phyloP scores from a whole-genome alignment of 2,888 invertebrate genomes.

The Mongoloraphidia duomilia region DNA sequence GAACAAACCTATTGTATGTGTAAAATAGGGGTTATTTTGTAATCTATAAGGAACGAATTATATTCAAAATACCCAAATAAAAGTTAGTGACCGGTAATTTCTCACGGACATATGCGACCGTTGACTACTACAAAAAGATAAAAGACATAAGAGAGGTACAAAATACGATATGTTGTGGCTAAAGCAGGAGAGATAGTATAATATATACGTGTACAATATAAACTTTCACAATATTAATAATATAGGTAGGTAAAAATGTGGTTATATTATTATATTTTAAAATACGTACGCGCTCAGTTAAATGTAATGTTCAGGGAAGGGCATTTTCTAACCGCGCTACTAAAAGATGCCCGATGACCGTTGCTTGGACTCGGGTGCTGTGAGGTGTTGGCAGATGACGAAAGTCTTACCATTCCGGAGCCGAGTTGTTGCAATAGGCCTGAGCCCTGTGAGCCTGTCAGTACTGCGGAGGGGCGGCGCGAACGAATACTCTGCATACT shows the following conservation, averaged over 20 bases:
- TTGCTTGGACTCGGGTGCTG: slow-evolving; percentile 29
- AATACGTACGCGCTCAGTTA: slow-evolving; percentile 35
- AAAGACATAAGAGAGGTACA: slow-evolving; percentile 1
- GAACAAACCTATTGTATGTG: too few relatives aligned
- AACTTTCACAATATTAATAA: neutral
- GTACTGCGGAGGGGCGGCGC: slow-evolving; percentile 56
- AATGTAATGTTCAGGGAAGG: slow-evolving; percentile 62
- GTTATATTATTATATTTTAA: too few relatives aligned
- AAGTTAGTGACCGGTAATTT: neutral
- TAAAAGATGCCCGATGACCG: slow-evolving; percentile 35
- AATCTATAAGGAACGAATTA: too few relatives aligned
- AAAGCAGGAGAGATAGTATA: slow-evolving; percentile 24
- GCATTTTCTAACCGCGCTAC: slow-evolving; percentile 54
- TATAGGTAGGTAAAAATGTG: too few relatives aligned
- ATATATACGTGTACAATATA: slow-evolving; percentile 5
- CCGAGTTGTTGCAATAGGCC: slow-evolving; percentile 78
- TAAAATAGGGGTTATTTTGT: too few relatives aligned
- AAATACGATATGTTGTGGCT: slow-evolving; percentile 17
- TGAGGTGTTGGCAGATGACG: slow-evolving; percentile 42
- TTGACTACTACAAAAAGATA: slow-evolving; percentile 1
- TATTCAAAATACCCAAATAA: too few relatives aligned
- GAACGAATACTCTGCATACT: slow-evolving; percentile 65
- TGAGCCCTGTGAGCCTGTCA: slow-evolving; percentile 56
- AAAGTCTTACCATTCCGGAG: slow-evolving; percentile 86
- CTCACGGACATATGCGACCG: slow-evolving; percentile 2